Evolutionary conservation across 2,797 vertebrate species (phyloP).

Genomic region (Myotis vivesi): DNA sequence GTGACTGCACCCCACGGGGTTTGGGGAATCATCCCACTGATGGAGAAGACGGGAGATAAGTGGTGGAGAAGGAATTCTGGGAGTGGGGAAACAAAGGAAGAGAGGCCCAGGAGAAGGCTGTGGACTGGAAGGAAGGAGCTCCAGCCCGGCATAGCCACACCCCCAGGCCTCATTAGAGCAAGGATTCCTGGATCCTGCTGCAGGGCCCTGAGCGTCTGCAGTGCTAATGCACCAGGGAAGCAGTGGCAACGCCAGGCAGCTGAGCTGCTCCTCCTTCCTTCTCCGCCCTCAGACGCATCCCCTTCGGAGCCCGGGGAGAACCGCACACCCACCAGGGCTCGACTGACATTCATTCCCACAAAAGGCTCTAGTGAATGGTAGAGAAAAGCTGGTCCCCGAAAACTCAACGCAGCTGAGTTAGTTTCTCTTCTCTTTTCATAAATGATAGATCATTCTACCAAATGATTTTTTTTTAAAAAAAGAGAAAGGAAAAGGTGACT

Average conservation of each 20-base stretch:
- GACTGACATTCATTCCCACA: fast-evolving
- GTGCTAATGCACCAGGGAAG: background rate
- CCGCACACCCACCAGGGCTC: background rate
- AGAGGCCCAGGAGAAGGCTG: background rate
- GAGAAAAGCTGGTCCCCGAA: background rate
- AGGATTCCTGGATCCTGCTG: background rate
- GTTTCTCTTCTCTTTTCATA: background rate
- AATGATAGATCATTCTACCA: background rate
- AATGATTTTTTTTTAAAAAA: too few species aligned
- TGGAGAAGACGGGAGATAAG: conserved; percentile 72
- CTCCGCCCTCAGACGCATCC: fast-evolving
- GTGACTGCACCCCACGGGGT: conserved; percentile 67
- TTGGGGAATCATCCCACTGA: conserved; percentile 74
- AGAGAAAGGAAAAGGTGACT: background rate
- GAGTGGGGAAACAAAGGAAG: background rate
- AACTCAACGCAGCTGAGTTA: background rate
- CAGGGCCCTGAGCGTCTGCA: background rate
- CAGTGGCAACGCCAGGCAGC: background rate
- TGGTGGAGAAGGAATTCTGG: conserved; percentile 64
- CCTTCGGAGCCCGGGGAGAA: background rate
- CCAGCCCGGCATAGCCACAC: background rate
- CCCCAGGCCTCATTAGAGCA: conserved; percentile 1
- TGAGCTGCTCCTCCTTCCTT: background rate
- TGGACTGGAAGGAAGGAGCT: background rate
- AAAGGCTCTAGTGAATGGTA: background rate